Evolutionary conservation across 92 coral and sea anemone genomes (phyloP).

Genomic region (Phenganax subtilis): DNA sequence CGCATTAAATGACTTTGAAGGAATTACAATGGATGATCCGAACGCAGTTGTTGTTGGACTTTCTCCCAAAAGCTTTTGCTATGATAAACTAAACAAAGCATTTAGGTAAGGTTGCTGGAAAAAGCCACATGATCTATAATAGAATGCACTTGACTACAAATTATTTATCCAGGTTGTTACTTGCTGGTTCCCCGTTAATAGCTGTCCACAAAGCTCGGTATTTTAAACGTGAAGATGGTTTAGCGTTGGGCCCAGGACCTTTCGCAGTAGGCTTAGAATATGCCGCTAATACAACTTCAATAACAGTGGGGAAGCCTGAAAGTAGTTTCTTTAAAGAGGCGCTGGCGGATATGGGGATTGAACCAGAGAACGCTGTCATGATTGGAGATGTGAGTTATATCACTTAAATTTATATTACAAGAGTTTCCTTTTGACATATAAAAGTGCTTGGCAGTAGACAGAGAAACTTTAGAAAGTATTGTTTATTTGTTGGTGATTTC

Average conservation of each 20-base stretch:
- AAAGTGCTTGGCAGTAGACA: no score
- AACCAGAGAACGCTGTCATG: constrained; percentile 70
- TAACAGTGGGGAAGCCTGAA: constrained; percentile 83
- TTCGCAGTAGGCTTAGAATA: constrained; percentile 88
- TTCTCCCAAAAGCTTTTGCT: constrained; percentile 80
- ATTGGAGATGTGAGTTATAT: constrained; percentile 82
- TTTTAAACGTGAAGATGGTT: constrained; percentile 83
- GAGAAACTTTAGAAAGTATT: no score
- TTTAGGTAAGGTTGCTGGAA: constrained; percentile 58
- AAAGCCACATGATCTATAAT: not conserved
- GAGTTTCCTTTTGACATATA: no score
- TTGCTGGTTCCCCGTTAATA: constrained; percentile 78
- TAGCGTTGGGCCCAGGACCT: constrained; percentile 97
- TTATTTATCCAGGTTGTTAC: constrained; percentile 53
- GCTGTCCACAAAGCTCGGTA: constrained; percentile 92
- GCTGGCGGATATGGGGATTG: constrained; percentile 60
- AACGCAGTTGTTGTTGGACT: constrained; percentile 88
- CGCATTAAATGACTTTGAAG: constrained; percentile 71
- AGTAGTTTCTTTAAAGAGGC: constrained; percentile 69
- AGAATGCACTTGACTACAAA: not conserved
- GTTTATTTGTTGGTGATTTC: no score
- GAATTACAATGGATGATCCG: constrained; percentile 58
- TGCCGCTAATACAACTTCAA: constrained; percentile 70
- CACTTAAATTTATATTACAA: not conserved
- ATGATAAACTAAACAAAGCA: constrained; percentile 73